These are phyloP conservation scores for Schlechtendalia chinensis DNA, from an alignment of 1,140 invertebrate genomes.

Conservation along the genomic window DNA sequence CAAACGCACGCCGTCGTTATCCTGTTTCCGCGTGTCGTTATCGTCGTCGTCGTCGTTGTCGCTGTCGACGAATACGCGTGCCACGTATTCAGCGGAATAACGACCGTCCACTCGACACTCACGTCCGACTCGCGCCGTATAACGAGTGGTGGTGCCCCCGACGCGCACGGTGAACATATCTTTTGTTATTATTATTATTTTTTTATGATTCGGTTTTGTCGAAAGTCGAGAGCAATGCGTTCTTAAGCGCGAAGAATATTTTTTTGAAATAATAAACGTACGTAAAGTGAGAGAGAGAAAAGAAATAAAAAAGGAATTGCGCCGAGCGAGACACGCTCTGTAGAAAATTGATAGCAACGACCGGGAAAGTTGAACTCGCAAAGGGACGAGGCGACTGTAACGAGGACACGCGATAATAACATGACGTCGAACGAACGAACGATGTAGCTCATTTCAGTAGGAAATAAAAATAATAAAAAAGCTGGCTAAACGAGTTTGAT, in stretches of 20 bases:
- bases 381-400: neutral
- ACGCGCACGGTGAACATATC: neutral
- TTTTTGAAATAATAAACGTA: too few relatives aligned
- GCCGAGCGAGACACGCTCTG: neutral
- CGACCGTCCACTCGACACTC: constrained; percentile 11
- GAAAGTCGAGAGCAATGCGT: constrained; percentile 9
- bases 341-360: neutral
- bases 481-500: neutral
- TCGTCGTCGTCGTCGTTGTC: neutral
- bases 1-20: neutral
- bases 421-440: neutral
- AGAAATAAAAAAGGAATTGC: neutral
- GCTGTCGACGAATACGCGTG: neutral
- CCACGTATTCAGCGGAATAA: neutral
- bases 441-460: neutral
- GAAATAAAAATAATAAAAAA: neutral
- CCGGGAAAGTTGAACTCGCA: neutral
- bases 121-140: constrained; percentile 26
- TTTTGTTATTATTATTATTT: too few relatives aligned
- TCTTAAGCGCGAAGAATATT: neutral
- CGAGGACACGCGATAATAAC: neutral
- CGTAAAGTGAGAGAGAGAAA: neutral
- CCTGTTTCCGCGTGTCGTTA: neutral
- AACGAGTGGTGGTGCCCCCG: neutral
- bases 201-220: neutral